Base-by-base conservation (phyloP, 2,113 vertebrate species). In the Hippoglossus stenolepis region DNA sequence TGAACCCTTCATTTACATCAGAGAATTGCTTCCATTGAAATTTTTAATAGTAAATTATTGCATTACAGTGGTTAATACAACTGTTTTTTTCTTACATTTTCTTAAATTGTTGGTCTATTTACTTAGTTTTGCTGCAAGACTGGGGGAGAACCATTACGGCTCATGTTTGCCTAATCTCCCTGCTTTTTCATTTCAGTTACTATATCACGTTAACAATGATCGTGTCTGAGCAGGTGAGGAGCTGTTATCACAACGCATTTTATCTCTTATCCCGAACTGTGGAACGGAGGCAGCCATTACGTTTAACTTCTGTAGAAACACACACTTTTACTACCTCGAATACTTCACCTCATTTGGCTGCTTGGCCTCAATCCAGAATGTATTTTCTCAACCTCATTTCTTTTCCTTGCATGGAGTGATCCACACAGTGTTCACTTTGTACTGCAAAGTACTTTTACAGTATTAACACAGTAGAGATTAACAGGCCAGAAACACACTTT, bases 231-330 rank as follows among this genome's bases (percentile, higher is more conserved):
- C 35, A 31, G 66, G 72, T 72, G 54, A 23, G 15, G 26, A 67
- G 49, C n/a, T 9, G 4, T 5, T 57, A 69, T 70, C 53, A 61
- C 26, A 49, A 82, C 74, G 57, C 58, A 70, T 63, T 74, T 67
- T 15, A 51, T 70, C 12, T 51, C 57, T 73, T 28, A 18, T 68
- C 28, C 8, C 51, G 67, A 72, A 79, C 70, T 56, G 64, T 59
- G 56, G 24, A 65, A 51, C 26, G 14, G 51, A 83, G 62, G 56
- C 20, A 59, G 75, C 10, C 21, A 70, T 57, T 57, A 68, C 31
- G 20, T 81, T 84, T 45, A 70, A 40, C 57, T 77, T 61, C 26
- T n/a, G 54, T 49, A 61, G 9, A 75, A 72, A 88, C 51, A 65
- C 24, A 64, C 71, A 61, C 31, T 13, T 68, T 59, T 65, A 23